Evolutionary conservation across 2,888 invertebrate genomes (phyloP).

Genomic region (Pheosia tremula): DNA sequence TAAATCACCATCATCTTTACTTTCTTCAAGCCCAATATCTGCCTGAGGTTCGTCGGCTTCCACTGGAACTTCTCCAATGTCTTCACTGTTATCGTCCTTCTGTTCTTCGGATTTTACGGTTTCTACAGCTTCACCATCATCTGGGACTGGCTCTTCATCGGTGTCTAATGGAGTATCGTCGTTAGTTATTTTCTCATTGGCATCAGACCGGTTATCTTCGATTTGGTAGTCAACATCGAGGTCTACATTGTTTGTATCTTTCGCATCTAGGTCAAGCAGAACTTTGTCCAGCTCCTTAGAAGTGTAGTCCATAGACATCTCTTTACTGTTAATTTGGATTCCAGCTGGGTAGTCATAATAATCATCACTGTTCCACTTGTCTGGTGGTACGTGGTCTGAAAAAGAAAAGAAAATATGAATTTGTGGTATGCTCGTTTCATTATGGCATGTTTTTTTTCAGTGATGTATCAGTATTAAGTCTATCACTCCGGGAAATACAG

Average conservation of each 20-base stretch:
- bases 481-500: no score
- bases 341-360: constrained; percentile 31
- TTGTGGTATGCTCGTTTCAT: no score
- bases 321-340: constrained; percentile 16
- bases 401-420: constrained; percentile 20
- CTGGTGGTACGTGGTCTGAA: constrained; percentile 38
- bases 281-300: not conserved
- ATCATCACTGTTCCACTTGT: constrained; percentile 21
- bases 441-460: no score
- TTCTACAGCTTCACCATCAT: constrained; percentile 3
- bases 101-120: not conserved
- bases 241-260: constrained; percentile 17
- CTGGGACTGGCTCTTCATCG: constrained; percentile 8
- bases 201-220: constrained; percentile 60
- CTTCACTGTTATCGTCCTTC: not conserved
- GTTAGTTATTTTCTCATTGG: constrained; percentile 24
- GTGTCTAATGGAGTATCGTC: constrained; percentile 15
- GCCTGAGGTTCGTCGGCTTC: constrained; percentile 10
- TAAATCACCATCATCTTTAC: constrained; percentile 15
- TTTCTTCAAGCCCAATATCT: constrained; percentile 16
- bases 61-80: constrained; percentile 5
- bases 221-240: constrained; percentile 52
- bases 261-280: constrained; percentile 7
- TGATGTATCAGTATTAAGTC: no score
- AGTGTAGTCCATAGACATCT: constrained; percentile 5